Evolutionary conservation across 2,113 vertebrate species (phyloP).

Genomic region (Rhinoderma darwinii): DNA sequence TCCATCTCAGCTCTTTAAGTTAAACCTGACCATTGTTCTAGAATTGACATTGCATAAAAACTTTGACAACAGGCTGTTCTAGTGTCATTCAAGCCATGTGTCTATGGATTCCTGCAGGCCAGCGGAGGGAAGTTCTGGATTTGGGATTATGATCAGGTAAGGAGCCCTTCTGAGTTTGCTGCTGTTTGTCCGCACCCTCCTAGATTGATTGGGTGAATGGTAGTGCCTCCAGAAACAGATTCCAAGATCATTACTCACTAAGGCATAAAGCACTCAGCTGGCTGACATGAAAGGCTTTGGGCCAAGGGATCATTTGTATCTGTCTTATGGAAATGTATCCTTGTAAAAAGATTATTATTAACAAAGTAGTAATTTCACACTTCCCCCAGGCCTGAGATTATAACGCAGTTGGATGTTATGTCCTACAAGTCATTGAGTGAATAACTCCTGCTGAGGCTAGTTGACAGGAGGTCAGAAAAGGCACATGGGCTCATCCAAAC

Average conservation of each 20-base stretch:
- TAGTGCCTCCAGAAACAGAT: slow-evolving; percentile 49
- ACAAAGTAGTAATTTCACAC: slow-evolving; percentile 49
- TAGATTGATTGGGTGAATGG: slow-evolving; percentile 51
- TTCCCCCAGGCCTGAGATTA: slow-evolving; percentile 34
- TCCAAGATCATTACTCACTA: slow-evolving; percentile 52
- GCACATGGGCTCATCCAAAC: background rate
- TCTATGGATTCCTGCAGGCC: background rate
- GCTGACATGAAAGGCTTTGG: slow-evolving; percentile 41
- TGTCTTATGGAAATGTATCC: slow-evolving; percentile 53
- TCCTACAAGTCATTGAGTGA: background rate
- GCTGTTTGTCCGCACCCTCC: slow-evolving; percentile 36
- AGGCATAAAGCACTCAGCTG: slow-evolving; percentile 47
- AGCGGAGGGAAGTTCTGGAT: background rate
- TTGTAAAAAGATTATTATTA: slow-evolving; percentile 56
- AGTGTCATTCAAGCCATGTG: slow-evolving; percentile 25
- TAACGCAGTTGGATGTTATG: slow-evolving; percentile 1
- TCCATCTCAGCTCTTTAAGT: background rate
- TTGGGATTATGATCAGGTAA: slow-evolving; percentile 4
- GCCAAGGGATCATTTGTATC: slow-evolving; percentile 51
- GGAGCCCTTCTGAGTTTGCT: background rate
- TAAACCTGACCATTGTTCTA: slow-evolving; percentile 24
- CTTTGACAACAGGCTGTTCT: background rate
- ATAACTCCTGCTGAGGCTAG: slow-evolving; percentile 4
- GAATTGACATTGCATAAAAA: background rate
- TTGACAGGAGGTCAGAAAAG: slow-evolving; percentile 35